Evolutionary conservation across 1,140 invertebrate species (phyloP), one percentile per base, ranked within the genome.

Genomic region (Ceratoteleas bidentatus): DNA sequence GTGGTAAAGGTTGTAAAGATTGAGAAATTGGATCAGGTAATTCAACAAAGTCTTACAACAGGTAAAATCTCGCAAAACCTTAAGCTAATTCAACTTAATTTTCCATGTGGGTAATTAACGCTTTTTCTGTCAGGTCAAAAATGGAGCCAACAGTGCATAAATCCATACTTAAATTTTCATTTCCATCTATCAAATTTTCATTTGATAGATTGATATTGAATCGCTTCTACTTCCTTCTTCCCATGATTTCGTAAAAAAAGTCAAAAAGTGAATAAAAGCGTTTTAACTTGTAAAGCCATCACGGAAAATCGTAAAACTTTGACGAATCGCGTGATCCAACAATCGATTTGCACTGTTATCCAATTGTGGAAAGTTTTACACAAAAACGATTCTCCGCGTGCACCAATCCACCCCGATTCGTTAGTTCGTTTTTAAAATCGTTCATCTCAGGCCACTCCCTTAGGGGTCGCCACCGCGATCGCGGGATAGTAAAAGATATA

Each of bases 401-500:
- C 40, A 8, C 49, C 56, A 66, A 75, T 60, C 47, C 58, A 32
- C 38, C 24, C 54, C 34, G 38, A 43, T 43, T 72, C n/a, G n/a
- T n/a, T n/a, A n/a, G 36, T 77, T 69, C 36, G 15, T 45, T 49
- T 49, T 78, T 81, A 53, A 57, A 72, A 81, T 60, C 43, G 64
- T 62, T 69, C 45, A 68, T 61, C 50, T 57, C 16, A 15, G 7
- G 43, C 50, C 65, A 36, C 13, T 9, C 49, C 45, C 54, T 54
- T 66, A 15, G 10, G 6, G 33, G 68, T 34, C 56, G 56, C 65
- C 69, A 56, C 52, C 9, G 52, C 50, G 73, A 72, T 64, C 75
- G 70, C 75, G 77, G 65, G 72, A 83, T 85, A 85, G 74, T 85
- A 85, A 85, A 81, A 85, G 81, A 83, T 82, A 85, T 81, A 84